A percentile compares a stretch with the other conserved stretches of the same genome.
Evolutionary conservation across 2,797 vertebrate genomes (phyloP).

Genomic region (Psittacula echo): DNA sequence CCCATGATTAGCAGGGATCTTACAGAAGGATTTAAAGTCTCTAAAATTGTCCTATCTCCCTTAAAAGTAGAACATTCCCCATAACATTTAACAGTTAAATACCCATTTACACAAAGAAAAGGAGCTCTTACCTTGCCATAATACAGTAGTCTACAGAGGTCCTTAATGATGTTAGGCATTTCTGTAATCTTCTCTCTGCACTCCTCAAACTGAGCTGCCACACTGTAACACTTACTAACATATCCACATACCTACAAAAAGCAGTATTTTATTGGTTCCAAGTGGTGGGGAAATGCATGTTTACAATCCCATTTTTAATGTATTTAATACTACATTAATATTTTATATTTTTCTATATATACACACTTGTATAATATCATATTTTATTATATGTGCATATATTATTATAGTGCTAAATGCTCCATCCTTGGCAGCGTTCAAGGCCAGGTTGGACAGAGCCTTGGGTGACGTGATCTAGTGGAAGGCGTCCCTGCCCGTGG

Average conservation of each 20-base stretch:
- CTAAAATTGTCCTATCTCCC: background rate
- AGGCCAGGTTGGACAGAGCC: background rate
- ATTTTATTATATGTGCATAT: background rate
- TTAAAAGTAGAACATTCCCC: background rate
- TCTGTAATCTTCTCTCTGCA: slow-evolving; percentile 98
- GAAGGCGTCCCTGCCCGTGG: background rate
- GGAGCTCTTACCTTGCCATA: slow-evolving; percentile 88
- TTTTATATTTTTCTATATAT: background rate
- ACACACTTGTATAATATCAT: background rate
- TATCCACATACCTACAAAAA: slow-evolving; percentile 91
- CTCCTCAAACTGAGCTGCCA: slow-evolving; percentile 97
- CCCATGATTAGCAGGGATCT: background rate
- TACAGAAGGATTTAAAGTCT: background rate
- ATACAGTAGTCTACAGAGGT: slow-evolving; percentile 94
- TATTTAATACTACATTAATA: background rate
- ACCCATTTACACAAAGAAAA: background rate
- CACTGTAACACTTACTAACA: slow-evolving; percentile 95
- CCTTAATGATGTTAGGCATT: slow-evolving; percentile 93
- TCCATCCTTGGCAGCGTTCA: background rate
- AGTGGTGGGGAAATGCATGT: background rate
- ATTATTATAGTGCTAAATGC: background rate
- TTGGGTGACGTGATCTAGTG: background rate
- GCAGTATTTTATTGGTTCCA: background rate
- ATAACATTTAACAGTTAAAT: background rate
- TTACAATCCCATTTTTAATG: background rate